Conservation (phyloP, 1,140 invertebrate species). For the Achroia grisella region DNA sequence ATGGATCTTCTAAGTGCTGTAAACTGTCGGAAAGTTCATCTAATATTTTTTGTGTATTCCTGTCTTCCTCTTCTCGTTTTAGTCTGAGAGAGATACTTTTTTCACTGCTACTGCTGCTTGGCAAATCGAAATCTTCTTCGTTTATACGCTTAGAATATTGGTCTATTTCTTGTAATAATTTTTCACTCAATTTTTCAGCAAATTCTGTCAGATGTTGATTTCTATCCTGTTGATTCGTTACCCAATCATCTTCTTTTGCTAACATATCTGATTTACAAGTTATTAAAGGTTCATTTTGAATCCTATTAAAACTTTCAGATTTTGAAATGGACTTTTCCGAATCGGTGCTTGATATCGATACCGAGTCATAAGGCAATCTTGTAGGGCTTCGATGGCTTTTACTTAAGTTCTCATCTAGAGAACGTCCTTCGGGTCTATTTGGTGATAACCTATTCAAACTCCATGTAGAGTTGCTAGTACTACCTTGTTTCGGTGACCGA, state of each 20-base stretch:
- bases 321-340: slow-evolving; percentile 70
- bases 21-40: slow-evolving; percentile 64
- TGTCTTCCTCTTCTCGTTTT: slow-evolving; percentile 62
- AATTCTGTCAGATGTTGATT: slow-evolving; percentile 83
- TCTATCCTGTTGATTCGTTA: slow-evolving; percentile 77
- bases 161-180: slow-evolving; percentile 83
- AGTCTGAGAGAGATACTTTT: slow-evolving; percentile 58
- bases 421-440: slow-evolving; percentile 64
- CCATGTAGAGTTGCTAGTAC: slow-evolving; percentile 71
- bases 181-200: slow-evolving; percentile 83
- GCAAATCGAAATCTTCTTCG: slow-evolving; percentile 70
- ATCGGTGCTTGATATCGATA: slow-evolving; percentile 70
- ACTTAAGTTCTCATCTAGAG: slow-evolving; percentile 62
- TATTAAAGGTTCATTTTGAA: slow-evolving; percentile 66
- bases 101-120: slow-evolving; percentile 66
- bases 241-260: slow-evolving; percentile 67
- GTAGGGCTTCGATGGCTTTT: slow-evolving; percentile 67
- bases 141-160: slow-evolving; percentile 75
- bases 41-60: slow-evolving; percentile 62
- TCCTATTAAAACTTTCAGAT: slow-evolving; percentile 70
- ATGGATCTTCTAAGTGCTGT: slow-evolving; percentile 75
- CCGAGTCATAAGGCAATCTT: slow-evolving; percentile 64
- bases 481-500: slow-evolving; percentile 67
- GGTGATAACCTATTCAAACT: slow-evolving; percentile 69
- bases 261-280: slow-evolving; percentile 71